Evolutionary conservation across 2,888 invertebrate species (phyloP), one percentile per base, ranked within the genome.

Genomic region (Kryphioiulus occultus): DNA sequence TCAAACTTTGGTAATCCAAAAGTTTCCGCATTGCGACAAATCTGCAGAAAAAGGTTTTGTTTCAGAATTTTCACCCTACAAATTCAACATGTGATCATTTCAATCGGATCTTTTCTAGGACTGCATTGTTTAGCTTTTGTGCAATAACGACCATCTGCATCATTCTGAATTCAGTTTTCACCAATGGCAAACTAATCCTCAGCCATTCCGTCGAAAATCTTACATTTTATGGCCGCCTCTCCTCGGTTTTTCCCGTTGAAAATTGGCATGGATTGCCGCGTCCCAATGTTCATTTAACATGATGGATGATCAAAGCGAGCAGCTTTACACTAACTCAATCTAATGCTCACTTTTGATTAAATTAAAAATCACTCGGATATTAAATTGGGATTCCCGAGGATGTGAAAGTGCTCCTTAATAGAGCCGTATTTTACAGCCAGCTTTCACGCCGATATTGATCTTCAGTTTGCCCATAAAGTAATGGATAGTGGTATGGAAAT

Each of bases 351-450:
- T 26, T 78, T 78, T 78, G 78, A 78, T 78, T 78, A 30, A 78
- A 32, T 78, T 78, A 78, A 78, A 78, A 78, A 78, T 78, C 78
- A 78, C 78, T 78, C 78, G 17, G 78, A 78, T 78, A 78, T 78
- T 78, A 78, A 78, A 78, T 78, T 78, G 78, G 78, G 78, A 78
- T 78, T 78, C 78, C 30, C 78, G 0, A 32, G 78, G 30, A 78
- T 32, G 78, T 30, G 78, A 78, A 78, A 78, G 78, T 78, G 78
- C 30, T 30, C 78, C 78, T 78, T 78, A 32, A 78, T 78, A 17
- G 30, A 30, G 30, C 78, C 4, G 30, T 68, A 68, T 78, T 78
- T 78, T 15, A 32, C 15, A 78, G 78, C 78, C 3, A 22, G 22
- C 26, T 68, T 68, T 68, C 22, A 26, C 22, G 68, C 68, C 26